Conservation (phyloP, 1,140 invertebrate species). For the Trypoxylus dichotomus region DNA sequence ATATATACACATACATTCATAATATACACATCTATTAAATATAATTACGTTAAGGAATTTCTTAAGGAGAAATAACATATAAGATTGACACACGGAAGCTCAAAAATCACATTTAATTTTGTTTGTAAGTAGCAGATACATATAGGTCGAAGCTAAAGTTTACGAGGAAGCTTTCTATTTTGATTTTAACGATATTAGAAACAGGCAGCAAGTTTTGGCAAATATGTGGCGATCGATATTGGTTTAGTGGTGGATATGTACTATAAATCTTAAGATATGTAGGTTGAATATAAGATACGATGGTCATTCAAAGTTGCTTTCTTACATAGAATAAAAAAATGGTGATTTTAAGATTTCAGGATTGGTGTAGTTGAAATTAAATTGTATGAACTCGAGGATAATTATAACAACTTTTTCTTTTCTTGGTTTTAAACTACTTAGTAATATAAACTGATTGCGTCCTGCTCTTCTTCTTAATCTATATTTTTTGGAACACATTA, state of each 20-base stretch:
- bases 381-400: too few relatives aligned
- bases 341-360: too few relatives aligned
- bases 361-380: too few relatives aligned
- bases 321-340: neutral
- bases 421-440: too few relatives aligned
- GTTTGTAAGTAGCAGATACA: slow-evolving; percentile 28
- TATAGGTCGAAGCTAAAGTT: slow-evolving; percentile 23
- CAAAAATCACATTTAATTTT: slow-evolving; percentile 41
- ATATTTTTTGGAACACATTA: too few relatives aligned
- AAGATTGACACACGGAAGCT: slow-evolving; percentile 37
- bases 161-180: neutral
- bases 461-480: too few relatives aligned
- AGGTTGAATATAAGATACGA: too few relatives aligned
- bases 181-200: neutral
- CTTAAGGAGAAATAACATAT: neutral
- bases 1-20: slow-evolving; percentile 26
- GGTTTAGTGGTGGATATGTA: neutral
- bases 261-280: neutral
- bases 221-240: neutral
- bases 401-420: too few relatives aligned
- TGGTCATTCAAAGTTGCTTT: too few relatives aligned
- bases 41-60: neutral
- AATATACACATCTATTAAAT: slow-evolving; percentile 31
- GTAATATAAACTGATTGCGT: too few relatives aligned
- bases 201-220: neutral